A percentile compares a stretch with the other conserved stretches of the same genome.
These are phyloP conservation scores for Delia radicum DNA, from an alignment of 1,140 invertebrate species.

Conservation along the genomic window DNA sequence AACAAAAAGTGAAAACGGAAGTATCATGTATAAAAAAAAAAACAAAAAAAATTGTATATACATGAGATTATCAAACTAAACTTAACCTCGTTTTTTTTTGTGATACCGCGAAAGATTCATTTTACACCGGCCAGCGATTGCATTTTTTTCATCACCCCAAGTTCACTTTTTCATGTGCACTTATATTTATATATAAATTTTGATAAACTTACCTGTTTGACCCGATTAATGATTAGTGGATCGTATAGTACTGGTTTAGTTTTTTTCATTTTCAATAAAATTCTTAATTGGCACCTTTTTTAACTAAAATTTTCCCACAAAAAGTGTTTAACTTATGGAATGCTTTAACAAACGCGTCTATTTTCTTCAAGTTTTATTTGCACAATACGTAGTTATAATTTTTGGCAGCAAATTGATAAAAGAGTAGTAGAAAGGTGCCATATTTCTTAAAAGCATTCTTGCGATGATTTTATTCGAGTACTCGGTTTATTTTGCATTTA, in stretches of 20 bases:
- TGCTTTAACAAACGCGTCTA: not conserved
- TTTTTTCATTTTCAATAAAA: conserved; percentile 44
- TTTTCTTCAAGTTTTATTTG: too few species aligned
- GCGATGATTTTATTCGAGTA: too few species aligned
- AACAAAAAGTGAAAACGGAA: not conserved
- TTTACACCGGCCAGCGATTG: not conserved
- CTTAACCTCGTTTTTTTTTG: not conserved
- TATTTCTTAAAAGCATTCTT: too few species aligned
- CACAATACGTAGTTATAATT: too few species aligned
- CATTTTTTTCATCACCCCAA: not conserved
- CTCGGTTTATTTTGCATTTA: too few species aligned
- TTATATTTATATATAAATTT: too few species aligned
- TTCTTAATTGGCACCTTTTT: not conserved
- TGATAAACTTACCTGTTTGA: conserved; percentile 42
- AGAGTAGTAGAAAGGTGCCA: too few species aligned
- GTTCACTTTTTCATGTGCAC: too few species aligned
- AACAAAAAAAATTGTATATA: not conserved
- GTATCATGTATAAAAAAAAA: not conserved
- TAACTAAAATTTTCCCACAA: not conserved
- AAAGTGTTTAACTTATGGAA: not conserved
- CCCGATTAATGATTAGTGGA: conserved; percentile 47
- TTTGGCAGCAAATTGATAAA: too few species aligned
- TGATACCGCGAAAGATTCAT: not conserved
- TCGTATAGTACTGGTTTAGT: conserved; percentile 46
- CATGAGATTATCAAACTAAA: conserved; percentile 5